These are phyloP conservation scores for Limosa lapponica DNA, from an alignment of 2,797 vertebrate genomes.

Conservation along the genomic window DNA sequence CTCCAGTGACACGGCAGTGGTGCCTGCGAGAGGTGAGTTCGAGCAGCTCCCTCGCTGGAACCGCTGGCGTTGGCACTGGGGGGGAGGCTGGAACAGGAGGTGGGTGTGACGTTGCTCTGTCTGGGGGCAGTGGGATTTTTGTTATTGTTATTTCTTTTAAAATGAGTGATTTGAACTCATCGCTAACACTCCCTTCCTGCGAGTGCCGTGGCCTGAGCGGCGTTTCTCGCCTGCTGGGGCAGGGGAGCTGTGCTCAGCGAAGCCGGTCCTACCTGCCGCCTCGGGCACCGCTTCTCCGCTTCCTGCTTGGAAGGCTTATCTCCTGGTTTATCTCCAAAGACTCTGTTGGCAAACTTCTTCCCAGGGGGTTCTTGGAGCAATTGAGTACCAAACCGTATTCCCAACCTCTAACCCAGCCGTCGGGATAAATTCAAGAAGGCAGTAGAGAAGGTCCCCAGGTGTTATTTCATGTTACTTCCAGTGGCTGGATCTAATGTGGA, in stretches of 20 bases:
- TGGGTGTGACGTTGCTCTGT: background rate
- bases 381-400: background rate
- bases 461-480: rapidly evolving
- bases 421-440: background rate
- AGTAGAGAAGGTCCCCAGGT: background rate
- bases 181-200: background rate
- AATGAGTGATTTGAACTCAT: background rate
- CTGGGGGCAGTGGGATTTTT: background rate
- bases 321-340: background rate
- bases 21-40: background rate
- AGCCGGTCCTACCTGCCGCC: background rate
- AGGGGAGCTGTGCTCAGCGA: background rate
- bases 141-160: background rate
- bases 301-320: background rate
- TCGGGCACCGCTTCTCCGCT: background rate
- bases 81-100: background rate
- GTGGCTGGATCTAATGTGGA: rapidly evolving
- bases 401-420: background rate
- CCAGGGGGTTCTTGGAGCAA: background rate
- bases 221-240: background rate
- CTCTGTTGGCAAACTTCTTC: background rate
- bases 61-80: background rate
- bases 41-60: background rate
- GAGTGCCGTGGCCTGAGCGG: background rate
- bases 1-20: rapidly evolving